Evolutionary conservation across 2,888 invertebrate genomes (phyloP).

Genomic region (Tachina fera): DNA sequence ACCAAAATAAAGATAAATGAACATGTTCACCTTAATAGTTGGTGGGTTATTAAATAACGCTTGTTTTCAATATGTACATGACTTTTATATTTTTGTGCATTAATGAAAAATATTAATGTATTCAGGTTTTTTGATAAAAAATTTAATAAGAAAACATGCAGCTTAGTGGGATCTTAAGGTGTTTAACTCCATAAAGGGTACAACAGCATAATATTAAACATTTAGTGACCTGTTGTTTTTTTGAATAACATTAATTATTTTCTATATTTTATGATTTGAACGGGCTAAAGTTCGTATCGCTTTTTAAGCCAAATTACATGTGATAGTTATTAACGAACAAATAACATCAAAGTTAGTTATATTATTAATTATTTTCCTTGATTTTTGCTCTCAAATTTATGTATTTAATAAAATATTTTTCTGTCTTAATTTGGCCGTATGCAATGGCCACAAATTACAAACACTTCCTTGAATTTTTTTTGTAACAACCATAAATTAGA

Average conservation of each 20-base stretch:
- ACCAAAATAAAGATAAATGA: slow-evolving; percentile 47
- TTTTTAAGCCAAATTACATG: too few species aligned
- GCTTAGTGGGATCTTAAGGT: not conserved
- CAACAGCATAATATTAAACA: not conserved
- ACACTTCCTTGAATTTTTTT: slow-evolving; percentile 51
- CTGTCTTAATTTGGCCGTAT: not conserved
- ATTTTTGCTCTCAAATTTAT: not conserved
- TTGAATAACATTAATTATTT: slow-evolving; percentile 4
- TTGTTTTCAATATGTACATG: slow-evolving; percentile 31
- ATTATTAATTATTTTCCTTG: slow-evolving; percentile 19
- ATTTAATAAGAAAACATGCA: not conserved
- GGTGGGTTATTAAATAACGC: slow-evolving; percentile 26
- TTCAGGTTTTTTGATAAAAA: slow-evolving; percentile 15
- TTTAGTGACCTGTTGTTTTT: not conserved
- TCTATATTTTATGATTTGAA: too few species aligned
- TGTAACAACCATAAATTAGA: slow-evolving; percentile 48
- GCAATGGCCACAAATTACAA: not conserved
- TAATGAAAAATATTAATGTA: slow-evolving; percentile 41
- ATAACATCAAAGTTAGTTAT: too few species aligned
- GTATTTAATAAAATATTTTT: not conserved
- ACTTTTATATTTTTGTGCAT: slow-evolving; percentile 5
- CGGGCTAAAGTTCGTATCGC: too few species aligned
- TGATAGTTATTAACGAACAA: too few species aligned
- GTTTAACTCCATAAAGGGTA: not conserved
- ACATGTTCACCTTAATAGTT: slow-evolving; percentile 40